phyloP scores from a whole-genome alignment of 2,888 invertebrate species.

The Hyposoter didymator region DNA sequence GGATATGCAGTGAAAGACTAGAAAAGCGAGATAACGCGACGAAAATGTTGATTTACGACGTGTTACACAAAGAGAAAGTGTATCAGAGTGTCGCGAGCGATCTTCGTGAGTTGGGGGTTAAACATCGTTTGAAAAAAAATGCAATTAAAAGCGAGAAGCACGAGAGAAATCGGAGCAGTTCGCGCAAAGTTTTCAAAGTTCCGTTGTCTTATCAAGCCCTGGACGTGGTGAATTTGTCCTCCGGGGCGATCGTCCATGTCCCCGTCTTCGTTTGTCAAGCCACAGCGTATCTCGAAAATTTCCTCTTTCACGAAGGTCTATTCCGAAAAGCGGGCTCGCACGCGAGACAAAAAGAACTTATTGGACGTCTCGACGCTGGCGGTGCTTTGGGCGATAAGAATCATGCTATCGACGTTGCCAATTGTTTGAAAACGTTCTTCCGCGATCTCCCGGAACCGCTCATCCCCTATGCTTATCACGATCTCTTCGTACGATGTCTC shows the following conservation, averaged over 20 bases:
- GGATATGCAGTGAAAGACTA: constrained; percentile 35
- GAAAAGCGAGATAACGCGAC: neutral
- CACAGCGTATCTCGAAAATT: constrained; percentile 88
- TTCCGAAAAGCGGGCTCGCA: constrained; percentile 96
- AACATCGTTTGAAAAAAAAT: constrained; percentile 89
- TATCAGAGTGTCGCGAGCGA: constrained; percentile 87
- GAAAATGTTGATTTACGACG: constrained; percentile 86
- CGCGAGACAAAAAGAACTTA: constrained; percentile 92
- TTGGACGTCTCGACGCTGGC: constrained; percentile 90
- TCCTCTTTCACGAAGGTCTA: constrained; percentile 92
- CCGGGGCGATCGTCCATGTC: constrained; percentile 89
- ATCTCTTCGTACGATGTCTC: constrained; percentile 90
- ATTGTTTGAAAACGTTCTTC: constrained; percentile 93
- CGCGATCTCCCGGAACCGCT: constrained; percentile 94
- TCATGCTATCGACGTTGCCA: constrained; percentile 94
- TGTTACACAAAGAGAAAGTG: constrained; percentile 86
- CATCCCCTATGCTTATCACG: constrained; percentile 90
- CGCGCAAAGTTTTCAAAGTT: constrained; percentile 85
- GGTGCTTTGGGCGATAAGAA: constrained; percentile 89
- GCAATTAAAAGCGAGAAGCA: constrained; percentile 82
- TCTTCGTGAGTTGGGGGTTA: constrained; percentile 89
- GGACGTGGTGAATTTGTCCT: constrained; percentile 87
- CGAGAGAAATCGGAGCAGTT: constrained; percentile 74
- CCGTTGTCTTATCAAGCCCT: constrained; percentile 85
- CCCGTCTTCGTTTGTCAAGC: constrained; percentile 91